phyloP scores from a whole-genome alignment of 2,888 invertebrate species.

The Stenolophus ochropezus region DNA sequence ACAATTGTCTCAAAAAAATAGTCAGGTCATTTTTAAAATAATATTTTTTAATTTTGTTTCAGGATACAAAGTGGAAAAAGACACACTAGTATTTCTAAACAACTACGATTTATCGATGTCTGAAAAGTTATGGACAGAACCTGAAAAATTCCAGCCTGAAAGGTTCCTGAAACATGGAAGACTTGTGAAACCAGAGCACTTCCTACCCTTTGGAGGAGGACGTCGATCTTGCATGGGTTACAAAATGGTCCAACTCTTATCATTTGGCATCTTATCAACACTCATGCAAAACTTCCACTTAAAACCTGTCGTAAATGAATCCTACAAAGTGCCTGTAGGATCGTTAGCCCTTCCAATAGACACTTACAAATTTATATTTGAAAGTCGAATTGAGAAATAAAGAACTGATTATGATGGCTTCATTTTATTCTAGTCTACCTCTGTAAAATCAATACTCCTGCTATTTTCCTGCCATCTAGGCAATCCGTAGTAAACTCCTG shows the following conservation, averaged over 20 bases:
- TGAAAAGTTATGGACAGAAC: conserved; percentile 77
- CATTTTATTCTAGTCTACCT: not conserved
- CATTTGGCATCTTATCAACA: conserved; percentile 75
- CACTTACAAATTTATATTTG: conserved; percentile 75
- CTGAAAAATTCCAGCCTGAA: conserved; percentile 77
- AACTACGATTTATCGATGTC: conserved; percentile 82
- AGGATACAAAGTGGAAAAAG: conserved; percentile 79
- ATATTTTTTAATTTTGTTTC: conserved; percentile 64
- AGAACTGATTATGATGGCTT: not conserved
- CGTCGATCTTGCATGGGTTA: conserved; percentile 82
- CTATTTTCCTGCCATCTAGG: not conserved
- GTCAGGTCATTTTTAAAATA: too few species aligned
- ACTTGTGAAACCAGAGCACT: conserved; percentile 78
- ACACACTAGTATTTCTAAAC: conserved; percentile 80
- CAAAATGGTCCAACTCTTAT: conserved; percentile 78
- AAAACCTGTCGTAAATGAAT: conserved; percentile 71
- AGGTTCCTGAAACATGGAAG: conserved; percentile 77
- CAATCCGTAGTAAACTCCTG: not conserved
- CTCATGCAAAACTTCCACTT: conserved; percentile 76
- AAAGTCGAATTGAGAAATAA: conserved; percentile 67
- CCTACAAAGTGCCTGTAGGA: conserved; percentile 76
- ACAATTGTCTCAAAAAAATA: too few species aligned
- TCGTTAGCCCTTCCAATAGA: conserved; percentile 75
- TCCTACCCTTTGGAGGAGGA: conserved; percentile 81
- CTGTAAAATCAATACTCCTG: not conserved